Percentiles rank a stretch among this genome's conserved stretches.
Evolutionary conservation across 2,113 vertebrate genomes (phyloP).

Genomic region (Saccopteryx bilineata): DNA sequence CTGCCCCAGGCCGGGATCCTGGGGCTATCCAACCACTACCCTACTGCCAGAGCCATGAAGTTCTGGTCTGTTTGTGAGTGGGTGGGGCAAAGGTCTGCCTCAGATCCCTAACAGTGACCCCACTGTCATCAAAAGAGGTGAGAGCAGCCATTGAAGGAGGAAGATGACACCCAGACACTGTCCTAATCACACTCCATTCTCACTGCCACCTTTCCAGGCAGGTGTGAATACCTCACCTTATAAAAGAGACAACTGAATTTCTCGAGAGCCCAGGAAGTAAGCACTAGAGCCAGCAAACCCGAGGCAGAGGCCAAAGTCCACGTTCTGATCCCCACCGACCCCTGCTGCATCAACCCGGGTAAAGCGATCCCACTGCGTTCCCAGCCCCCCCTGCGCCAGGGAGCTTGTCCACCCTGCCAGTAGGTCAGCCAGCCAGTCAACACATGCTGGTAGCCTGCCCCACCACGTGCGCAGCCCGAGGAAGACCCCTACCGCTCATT

Average conservation of each 20-base stretch:
- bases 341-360: rapidly evolving
- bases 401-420: rapidly evolving
- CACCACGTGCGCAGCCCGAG: not conserved
- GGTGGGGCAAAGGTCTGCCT: not conserved
- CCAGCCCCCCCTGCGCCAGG: not conserved
- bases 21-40: not conserved
- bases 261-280: not conserved
- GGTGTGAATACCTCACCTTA: not conserved
- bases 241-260: not conserved
- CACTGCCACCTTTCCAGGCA: not conserved
- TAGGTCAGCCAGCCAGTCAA: not conserved
- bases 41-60: rapidly evolving
- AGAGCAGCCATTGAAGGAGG: not conserved
- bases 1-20: not conserved
- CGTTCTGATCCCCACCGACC: not conserved
- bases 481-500: constrained; percentile 93
- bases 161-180: not conserved
- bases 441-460: rapidly evolving
- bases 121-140: not conserved
- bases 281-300: rapidly evolving
- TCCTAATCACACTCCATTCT: rapidly evolving
- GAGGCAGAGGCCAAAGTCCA: not conserved
- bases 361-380: rapidly evolving
- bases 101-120: not conserved
- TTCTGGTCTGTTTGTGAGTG: not conserved